Evolutionary conservation across 1,140 invertebrate genomes (phyloP), one percentile per base, ranked within the genome.

Genomic region (Drosophila grimshawi): DNA sequence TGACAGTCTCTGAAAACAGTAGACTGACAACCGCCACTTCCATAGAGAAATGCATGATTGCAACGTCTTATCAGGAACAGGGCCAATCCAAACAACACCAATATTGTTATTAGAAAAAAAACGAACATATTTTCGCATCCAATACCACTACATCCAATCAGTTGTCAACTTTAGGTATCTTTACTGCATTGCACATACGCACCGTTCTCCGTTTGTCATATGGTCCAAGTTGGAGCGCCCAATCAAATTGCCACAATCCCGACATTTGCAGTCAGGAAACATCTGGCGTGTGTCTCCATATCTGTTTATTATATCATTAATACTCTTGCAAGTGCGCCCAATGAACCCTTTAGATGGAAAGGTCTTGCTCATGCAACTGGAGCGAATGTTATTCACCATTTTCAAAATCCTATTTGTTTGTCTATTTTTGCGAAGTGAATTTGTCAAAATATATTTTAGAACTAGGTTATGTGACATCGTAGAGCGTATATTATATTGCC

Each of bases 11-110:
- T 35, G 41, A 82, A 19, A n/a, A 69, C 2, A 0, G 62, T 53
- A 2, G 52, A 49, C 5, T 65, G 30, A 8, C 80, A 83, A 2
- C 76, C 69, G 3, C 80, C 80, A 2, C 57, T 33, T 10, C 80
- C 80, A 48, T 76, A 80, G 4, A 33, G 8, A 49, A 29, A 71
- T 0, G 55, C 43, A 2, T 29, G 72, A 11, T 85, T 79, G 11
- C 76, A 83, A 7, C 45, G 63, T 2, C 80, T 46, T 5, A 76
- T 30, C 10, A 83, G 41, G 2, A 30, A 43, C 2, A 83, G 30
- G 1, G 19, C 43, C 0, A 72, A 0, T 0, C 46, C 5, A 0
- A 72, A 3, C 6, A 66, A 0, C 29, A 78, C 0, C 1, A 39
- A 11, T 0, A 82, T 43, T 5, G 29, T 2, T 0, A 37, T 3